Evolutionary conservation across 2,113 vertebrate genomes (phyloP).

Genomic region (Sus scrofa): DNA sequence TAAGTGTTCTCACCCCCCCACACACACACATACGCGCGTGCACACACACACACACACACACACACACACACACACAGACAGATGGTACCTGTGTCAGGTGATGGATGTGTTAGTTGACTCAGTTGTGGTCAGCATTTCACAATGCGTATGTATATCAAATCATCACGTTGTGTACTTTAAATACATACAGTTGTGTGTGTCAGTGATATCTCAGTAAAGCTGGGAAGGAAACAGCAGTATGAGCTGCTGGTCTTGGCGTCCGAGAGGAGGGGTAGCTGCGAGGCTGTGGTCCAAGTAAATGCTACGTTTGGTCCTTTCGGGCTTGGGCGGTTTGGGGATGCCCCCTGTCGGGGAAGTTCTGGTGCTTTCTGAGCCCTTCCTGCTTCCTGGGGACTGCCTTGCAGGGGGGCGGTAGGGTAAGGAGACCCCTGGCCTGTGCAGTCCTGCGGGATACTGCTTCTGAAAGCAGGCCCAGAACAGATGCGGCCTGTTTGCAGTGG

Average conservation of each 20-base stretch:
- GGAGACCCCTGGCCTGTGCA: neutral
- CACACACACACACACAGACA: neutral
- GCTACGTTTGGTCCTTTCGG: neutral
- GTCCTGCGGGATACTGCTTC: neutral
- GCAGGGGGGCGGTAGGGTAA: fast-evolving
- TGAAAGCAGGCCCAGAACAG: neutral
- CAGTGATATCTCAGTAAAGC: neutral
- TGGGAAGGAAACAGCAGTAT: fast-evolving
- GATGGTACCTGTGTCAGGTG: neutral
- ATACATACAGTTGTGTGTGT: neutral
- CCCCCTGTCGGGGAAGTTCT: neutral
- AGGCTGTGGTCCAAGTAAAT: fast-evolving
- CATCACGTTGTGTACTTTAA: neutral
- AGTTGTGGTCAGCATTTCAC: neutral
- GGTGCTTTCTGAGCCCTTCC: neutral
- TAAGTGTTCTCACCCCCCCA: neutral
- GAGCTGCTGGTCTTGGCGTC: neutral
- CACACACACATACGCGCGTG: neutral
- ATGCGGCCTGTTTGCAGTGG: neutral
- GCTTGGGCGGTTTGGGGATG: fast-evolving
- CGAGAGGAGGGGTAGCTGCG: neutral
- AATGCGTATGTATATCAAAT: neutral
- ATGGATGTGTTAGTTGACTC: neutral
- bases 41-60: too few relatives aligned
- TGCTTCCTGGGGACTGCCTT: neutral